Conservation (phyloP, 2,797 vertebrate genomes). For the Semotilus atromaculatus region DNA sequence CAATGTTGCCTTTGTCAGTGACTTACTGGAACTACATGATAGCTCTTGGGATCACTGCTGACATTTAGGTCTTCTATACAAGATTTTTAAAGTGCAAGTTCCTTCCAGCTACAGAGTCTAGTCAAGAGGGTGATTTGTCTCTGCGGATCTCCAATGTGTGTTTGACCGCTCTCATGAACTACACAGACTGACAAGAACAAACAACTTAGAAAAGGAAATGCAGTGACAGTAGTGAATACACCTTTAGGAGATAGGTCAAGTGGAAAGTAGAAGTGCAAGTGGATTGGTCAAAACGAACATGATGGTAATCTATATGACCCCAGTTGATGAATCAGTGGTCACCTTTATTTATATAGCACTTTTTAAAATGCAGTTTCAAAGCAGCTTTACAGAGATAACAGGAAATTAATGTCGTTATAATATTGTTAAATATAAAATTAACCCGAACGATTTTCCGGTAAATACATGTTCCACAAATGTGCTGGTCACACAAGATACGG, state of each 20-base stretch:
- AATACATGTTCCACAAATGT: neutral
- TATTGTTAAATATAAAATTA: too few species aligned
- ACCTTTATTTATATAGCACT: too few species aligned
- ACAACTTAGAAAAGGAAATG: neutral
- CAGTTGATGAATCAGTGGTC: neutral
- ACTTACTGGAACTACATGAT: slow-evolving; percentile 23
- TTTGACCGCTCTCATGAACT: slow-evolving; percentile 34
- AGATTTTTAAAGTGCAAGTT: slow-evolving; percentile 35
- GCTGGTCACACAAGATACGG: neutral
- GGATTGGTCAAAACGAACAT: neutral
- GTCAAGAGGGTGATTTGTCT: slow-evolving; percentile 34
- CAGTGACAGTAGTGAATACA: neutral
- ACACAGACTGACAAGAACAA: slow-evolving; percentile 40
- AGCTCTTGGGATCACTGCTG: slow-evolving; percentile 23
- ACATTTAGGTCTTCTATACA: slow-evolving; percentile 32
- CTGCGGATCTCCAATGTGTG: slow-evolving; percentile 18
- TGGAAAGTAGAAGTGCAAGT: neutral
- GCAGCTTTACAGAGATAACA: too few species aligned
- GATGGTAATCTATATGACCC: neutral
- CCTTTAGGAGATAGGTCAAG: neutral
- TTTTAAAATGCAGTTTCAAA: too few species aligned
- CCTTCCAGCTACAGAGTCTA: slow-evolving; percentile 25
- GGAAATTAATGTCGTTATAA: too few species aligned
- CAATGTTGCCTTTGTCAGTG: slow-evolving; percentile 15
- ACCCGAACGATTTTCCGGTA: neutral